Conservation (phyloP, 1,140 invertebrate genomes). For the Copidosoma floridanum region DNA sequence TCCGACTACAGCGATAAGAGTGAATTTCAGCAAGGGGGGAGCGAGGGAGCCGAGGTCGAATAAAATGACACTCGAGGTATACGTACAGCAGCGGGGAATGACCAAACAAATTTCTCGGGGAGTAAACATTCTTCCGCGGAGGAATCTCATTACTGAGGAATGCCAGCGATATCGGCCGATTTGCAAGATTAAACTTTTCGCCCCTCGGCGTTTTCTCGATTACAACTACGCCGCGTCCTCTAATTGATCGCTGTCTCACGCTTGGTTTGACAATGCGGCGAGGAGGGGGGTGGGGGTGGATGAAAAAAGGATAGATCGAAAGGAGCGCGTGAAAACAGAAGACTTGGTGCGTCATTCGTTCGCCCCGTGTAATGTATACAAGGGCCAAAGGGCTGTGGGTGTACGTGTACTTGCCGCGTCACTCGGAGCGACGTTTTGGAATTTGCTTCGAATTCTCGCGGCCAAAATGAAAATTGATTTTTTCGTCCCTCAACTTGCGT, state of each 20-base stretch:
- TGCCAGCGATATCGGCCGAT: conserved; percentile 14
- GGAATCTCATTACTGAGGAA: conserved; percentile 25
- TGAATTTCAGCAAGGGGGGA: background rate
- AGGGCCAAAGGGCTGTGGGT: background rate
- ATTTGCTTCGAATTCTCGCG: too few relatives aligned
- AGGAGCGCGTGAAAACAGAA: background rate
- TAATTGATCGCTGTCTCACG: conserved; percentile 17
- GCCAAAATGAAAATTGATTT: too few relatives aligned
- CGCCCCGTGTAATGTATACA: too few relatives aligned
- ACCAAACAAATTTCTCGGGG: conserved; percentile 11
- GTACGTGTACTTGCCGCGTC: too few relatives aligned
- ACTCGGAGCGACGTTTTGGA: too few relatives aligned
- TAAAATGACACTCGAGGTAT: too few relatives aligned
- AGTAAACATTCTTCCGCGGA: conserved; percentile 24
- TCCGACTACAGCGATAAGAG: too few relatives aligned
- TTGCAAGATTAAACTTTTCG: conserved; percentile 26
- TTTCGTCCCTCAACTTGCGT: too few relatives aligned
- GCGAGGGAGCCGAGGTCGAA: conserved; percentile 38
- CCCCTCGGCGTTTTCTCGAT: conserved; percentile 5
- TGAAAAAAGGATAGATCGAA: background rate
- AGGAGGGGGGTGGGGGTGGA: too few relatives aligned
- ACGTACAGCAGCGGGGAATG: conserved; percentile 1
- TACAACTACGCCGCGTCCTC: background rate
- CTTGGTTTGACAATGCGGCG: too few relatives aligned
- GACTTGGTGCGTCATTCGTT: too few relatives aligned